Base-by-base conservation (phyloP, 2,888 invertebrate genomes). In the Cerastis leucographa region DNA sequence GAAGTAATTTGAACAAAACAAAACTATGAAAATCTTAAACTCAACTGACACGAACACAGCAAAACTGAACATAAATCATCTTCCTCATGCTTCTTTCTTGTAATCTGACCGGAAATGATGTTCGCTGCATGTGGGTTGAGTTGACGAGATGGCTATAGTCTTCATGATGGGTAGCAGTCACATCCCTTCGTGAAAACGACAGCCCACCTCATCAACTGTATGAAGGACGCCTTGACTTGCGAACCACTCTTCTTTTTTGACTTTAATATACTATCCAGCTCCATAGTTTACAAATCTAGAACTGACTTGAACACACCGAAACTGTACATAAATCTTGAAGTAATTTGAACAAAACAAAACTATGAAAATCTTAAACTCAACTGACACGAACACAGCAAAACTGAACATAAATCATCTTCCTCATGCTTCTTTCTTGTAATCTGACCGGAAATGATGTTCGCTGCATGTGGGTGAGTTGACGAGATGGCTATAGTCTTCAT, bases 91-190 rank as follows among this genome's bases (percentile, higher is more conserved):
- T 22, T 22, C 9, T 51, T 8, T 22, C 22, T 51, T 51, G 51
- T 51, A n/a, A n/a, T 51, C 22, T 51, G 19, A 4, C 11, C n/a
- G 51, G 51, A 51, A 51, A 11, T 51, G 51, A 51, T 51, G 11
- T 51, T n/a, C 51, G n/a, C 51, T n/a, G 51, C 11, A 51, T 51
- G 54, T 54, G 54, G 54, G 11, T 12, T 54, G 11, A 54, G 54
- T 54, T 54, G n/a, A 5, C 54, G 54, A 54, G 54, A 54, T 54
- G 54, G 54, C 54, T 54, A 54, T 54, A 54, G 54, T 54, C n/a
- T 54, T 54, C 54, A 54, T 54, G 54, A 54, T 54, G n/a, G 54
- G 54, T 54, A n/a, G n/a, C n/a, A 54, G 54, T 54, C n/a, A n/a
- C n/a, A 54, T 54, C n/a, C 54, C 54, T 54, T 54, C 54, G 5